Evolutionary conservation across 2,113 vertebrate genomes (phyloP).

Genomic region (Hemicordylus capensis): DNA sequence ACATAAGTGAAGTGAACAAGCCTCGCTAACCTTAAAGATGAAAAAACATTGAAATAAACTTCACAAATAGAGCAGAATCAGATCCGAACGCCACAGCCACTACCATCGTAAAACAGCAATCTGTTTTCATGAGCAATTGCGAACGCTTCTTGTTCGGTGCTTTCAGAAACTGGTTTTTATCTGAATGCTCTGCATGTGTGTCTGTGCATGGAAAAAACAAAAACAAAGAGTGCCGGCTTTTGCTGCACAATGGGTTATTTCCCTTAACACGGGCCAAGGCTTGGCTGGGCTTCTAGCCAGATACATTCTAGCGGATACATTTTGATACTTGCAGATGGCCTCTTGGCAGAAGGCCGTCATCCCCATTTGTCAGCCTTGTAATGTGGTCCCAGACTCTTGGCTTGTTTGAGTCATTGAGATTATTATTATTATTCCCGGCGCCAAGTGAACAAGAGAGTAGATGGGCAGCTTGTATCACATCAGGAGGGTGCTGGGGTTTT

Average conservation of each 20-base stretch:
- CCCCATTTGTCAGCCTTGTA: conserved; percentile 43
- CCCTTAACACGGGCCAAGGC: conserved; percentile 14
- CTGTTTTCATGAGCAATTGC: not conserved
- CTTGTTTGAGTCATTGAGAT: conserved; percentile 11
- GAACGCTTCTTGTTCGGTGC: not conserved
- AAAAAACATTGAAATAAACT: too few relatives aligned
- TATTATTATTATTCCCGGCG: not conserved
- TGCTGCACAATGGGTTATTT: not conserved
- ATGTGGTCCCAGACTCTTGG: not conserved
- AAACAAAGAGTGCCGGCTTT: not conserved
- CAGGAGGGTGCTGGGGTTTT: not conserved
- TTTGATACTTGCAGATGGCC: conserved; percentile 32
- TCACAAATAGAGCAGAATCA: too few relatives aligned
- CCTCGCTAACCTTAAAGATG: too few relatives aligned
- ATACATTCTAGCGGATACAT: not conserved
- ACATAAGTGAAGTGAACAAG: too few relatives aligned
- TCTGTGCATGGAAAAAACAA: not conserved
- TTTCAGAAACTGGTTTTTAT: not conserved
- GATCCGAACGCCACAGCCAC: too few relatives aligned
- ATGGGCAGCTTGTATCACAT: not conserved
- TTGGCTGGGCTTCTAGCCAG: conserved; percentile 30
- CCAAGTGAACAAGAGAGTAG: conserved; percentile 8
- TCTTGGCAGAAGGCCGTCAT: conserved; percentile 22
- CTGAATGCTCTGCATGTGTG: not conserved
- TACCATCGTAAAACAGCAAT: not conserved